These are phyloP conservation scores for Molossus alvarezi DNA, from an alignment of 2,797 vertebrate genomes.

Conservation along the genomic window DNA sequence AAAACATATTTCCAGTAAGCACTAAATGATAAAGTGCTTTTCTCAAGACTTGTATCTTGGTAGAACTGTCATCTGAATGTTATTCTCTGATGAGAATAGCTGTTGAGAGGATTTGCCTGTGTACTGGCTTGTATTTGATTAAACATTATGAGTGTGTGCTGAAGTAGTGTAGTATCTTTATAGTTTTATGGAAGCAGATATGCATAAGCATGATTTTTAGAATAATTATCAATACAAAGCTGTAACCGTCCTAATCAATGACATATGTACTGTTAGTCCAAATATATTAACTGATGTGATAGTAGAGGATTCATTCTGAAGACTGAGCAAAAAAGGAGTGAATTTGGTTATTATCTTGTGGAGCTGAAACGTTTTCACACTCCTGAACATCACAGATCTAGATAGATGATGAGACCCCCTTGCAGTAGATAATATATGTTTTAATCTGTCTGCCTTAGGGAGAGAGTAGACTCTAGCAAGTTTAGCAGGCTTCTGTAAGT, in stretches of 20 bases:
- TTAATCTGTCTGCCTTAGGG: not conserved
- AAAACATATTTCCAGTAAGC: not conserved
- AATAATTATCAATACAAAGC: not conserved
- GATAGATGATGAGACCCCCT: not conserved
- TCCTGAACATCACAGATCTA: constrained; percentile 7
- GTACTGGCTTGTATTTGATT: not conserved
- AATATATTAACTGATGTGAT: not conserved
- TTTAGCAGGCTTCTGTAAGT: not conserved
- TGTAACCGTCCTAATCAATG: not conserved
- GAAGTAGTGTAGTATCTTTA: not conserved
- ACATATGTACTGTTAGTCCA: not conserved
- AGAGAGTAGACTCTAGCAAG: not conserved
- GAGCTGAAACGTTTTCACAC: not conserved
- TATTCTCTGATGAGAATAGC: not conserved
- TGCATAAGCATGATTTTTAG: not conserved
- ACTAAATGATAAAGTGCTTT: not conserved
- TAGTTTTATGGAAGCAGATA: not conserved
- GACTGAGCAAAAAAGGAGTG: not conserved
- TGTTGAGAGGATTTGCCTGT: not conserved
- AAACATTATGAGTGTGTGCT: not conserved
- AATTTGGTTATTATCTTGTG: not conserved
- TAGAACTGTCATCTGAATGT: not conserved
- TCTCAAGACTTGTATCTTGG: constrained; percentile 2
- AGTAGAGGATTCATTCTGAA: not conserved
- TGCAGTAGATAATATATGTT: constrained; percentile 12